phyloP scores from a whole-genome alignment of 2,113 vertebrate genomes.

The Pluvialis apricaria region DNA sequence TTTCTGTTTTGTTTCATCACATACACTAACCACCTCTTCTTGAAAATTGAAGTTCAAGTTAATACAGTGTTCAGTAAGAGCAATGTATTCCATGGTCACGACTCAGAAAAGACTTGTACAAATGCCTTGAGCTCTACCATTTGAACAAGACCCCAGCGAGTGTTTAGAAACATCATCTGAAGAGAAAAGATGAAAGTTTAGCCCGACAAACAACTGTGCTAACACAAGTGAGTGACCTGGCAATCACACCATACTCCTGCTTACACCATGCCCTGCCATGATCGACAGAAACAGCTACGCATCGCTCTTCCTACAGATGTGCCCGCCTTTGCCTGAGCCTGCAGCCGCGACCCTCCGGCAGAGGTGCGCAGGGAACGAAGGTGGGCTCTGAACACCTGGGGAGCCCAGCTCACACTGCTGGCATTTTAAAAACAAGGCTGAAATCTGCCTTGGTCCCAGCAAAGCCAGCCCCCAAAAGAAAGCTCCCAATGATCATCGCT shows the following conservation, averaged over 20 bases:
- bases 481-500: background rate
- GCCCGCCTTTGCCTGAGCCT: background rate
- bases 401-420: background rate
- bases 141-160: background rate
- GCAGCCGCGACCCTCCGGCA: accelerated
- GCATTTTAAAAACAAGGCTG: background rate
- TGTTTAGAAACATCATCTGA: background rate
- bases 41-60: background rate
- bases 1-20: background rate
- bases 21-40: background rate
- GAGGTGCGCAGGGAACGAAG: accelerated
- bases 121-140: background rate
- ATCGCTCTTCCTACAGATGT: accelerated
- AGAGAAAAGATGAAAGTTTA: background rate
- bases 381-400: background rate
- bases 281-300: accelerated
- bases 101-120: background rate
- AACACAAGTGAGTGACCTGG: background rate
- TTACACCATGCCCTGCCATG: background rate
- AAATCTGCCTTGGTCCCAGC: background rate
- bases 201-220: background rate
- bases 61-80: background rate
- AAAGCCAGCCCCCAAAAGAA: background rate
- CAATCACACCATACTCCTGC: accelerated
- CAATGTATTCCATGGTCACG: background rate